Evolutionary conservation across 23 tunicate species (phyloP).

Genomic region (Diplosoma virens): DNA sequence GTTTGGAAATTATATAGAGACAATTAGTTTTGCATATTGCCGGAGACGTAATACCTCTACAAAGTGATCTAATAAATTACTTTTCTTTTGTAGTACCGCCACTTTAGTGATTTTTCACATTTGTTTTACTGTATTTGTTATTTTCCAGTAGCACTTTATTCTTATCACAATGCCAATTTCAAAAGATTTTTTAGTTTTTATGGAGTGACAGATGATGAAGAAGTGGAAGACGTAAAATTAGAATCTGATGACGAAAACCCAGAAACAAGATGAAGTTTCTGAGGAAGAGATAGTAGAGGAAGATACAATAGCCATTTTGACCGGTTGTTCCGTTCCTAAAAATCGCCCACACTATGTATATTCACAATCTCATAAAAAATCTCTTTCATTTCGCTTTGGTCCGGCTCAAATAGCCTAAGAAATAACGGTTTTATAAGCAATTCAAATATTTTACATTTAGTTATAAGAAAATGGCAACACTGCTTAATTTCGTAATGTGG

Average conservation of each 20-base stretch:
- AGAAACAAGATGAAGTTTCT: background rate
- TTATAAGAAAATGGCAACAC: too few species aligned
- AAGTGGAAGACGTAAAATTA: background rate
- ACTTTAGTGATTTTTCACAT: too few species aligned
- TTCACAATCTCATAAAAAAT: too few species aligned
- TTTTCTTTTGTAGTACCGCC: background rate
- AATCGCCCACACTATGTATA: too few species aligned
- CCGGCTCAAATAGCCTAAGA: too few species aligned
- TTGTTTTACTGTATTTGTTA: too few species aligned
- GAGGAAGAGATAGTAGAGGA: background rate
- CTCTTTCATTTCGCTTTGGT: too few species aligned
- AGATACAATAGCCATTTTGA: constrained; percentile 5
- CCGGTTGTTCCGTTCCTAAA: too few species aligned
- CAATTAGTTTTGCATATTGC: background rate
- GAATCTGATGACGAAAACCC: background rate
- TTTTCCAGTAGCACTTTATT: background rate
- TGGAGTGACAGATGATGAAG: constrained; percentile 11
- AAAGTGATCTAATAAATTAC: background rate
- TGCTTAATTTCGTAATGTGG: too few species aligned
- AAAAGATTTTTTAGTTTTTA: background rate
- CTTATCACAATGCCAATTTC: background rate
- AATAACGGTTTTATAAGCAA: too few species aligned
- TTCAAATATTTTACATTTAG: too few species aligned
- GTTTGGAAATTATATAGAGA: background rate
- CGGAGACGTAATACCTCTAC: background rate